These are phyloP conservation scores for Trachythela sp. DNA, from an alignment of 64 coral and sea anemone species.

Conservation along the genomic window DNA sequence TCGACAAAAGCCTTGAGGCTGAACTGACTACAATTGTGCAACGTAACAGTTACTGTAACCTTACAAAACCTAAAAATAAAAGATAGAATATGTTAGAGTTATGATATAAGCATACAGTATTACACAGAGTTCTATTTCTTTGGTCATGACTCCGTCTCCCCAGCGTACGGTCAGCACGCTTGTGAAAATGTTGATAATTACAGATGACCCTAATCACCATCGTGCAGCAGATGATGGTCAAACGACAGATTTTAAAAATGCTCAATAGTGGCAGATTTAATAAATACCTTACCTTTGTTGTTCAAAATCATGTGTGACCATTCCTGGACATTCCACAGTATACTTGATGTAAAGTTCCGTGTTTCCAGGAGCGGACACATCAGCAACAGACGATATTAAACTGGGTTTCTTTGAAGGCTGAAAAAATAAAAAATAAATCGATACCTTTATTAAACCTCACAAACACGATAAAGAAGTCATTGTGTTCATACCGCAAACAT, in stretches of 20 bases:
- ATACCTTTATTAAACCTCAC: not conserved
- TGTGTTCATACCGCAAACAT: too few relatives aligned
- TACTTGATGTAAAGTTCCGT: slow-evolving; percentile 11
- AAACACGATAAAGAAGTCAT: too few relatives aligned
- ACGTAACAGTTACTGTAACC: not conserved
- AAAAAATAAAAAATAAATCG: not conserved
- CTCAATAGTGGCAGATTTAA: too few relatives aligned
- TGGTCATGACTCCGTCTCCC: too few relatives aligned
- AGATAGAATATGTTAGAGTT: too few relatives aligned
- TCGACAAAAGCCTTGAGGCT: not conserved
- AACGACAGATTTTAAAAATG: too few relatives aligned
- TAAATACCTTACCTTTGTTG: not conserved
- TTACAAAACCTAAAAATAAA: not conserved
- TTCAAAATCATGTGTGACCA: not conserved
- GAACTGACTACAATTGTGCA: not conserved
- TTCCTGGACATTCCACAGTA: not conserved
- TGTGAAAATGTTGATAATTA: too few relatives aligned
- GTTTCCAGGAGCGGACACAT: not conserved
- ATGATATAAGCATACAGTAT: too few relatives aligned
- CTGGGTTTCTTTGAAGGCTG: not conserved
- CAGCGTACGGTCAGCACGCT: too few relatives aligned
- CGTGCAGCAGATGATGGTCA: too few relatives aligned
- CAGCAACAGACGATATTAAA: not conserved
- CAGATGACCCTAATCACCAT: too few relatives aligned
- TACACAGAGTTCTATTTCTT: too few relatives aligned